Conservation (phyloP, 2,888 invertebrate species). For the Limnephilus marmoratus region DNA sequence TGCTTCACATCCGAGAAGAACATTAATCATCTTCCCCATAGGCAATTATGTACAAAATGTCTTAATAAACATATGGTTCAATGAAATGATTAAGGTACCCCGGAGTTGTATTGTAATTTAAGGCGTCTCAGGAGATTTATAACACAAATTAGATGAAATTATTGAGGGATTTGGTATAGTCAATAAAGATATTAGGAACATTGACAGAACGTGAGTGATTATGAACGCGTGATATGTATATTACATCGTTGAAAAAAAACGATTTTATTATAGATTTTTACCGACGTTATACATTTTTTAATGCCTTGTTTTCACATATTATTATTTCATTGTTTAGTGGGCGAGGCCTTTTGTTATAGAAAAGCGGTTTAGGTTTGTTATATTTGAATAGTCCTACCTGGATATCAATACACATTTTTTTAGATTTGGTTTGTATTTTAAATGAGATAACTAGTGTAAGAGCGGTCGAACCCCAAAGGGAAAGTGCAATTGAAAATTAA, state of each 20-base stretch:
- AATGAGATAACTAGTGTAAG: too few species aligned
- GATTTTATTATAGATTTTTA: not conserved
- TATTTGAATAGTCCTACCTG: too few species aligned
- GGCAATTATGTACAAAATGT: conserved; percentile 53
- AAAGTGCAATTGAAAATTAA: too few species aligned
- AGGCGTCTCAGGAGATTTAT: conserved; percentile 35
- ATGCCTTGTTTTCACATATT: not conserved
- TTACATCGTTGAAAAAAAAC: not conserved
- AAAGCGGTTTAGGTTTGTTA: too few species aligned
- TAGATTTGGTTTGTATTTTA: too few species aligned
- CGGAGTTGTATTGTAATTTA: conserved; percentile 48
- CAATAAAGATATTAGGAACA: conserved; percentile 25
- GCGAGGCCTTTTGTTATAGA: not conserved
- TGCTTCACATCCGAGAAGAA: conserved; percentile 29
- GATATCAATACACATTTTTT: too few species aligned
- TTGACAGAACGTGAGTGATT: conserved; percentile 23
- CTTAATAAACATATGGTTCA: conserved; percentile 55
- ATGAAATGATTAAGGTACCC: conserved; percentile 39
- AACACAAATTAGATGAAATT: conserved; percentile 29
- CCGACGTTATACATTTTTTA: not conserved
- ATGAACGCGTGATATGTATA: not conserved
- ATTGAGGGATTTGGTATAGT: conserved; percentile 27
- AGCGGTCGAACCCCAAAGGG: too few species aligned
- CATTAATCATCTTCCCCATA: conserved; percentile 48
- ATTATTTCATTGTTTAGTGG: not conserved